Evolutionary conservation across 2,113 vertebrate genomes (phyloP).

Genomic region (Antechinus flavipes): DNA sequence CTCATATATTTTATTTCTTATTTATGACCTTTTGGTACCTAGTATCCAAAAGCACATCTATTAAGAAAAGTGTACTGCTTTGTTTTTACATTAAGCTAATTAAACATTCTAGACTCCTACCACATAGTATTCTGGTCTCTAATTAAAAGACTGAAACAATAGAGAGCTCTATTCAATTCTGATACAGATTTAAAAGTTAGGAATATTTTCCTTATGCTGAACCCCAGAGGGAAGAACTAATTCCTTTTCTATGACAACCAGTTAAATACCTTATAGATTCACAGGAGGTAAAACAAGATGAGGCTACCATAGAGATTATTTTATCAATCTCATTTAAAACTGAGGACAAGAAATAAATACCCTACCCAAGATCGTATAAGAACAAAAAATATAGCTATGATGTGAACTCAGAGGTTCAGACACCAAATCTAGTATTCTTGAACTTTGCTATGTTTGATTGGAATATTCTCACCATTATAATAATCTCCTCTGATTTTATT

Average conservation of each 20-base stretch:
- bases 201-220: background rate
- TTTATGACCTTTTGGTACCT: background rate
- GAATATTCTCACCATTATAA: background rate
- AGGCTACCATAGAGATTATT: background rate
- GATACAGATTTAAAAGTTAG: background rate
- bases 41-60: background rate
- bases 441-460: background rate
- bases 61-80: background rate
- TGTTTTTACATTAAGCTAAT: background rate
- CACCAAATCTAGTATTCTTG: background rate
- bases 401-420: background rate
- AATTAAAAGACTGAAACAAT: background rate
- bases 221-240: background rate
- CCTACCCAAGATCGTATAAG: background rate
- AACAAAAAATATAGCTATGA: background rate
- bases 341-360: background rate
- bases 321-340: background rate
- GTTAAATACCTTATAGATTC: background rate
- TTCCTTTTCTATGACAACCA: background rate
- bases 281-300: background rate
- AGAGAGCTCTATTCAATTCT: background rate
- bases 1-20: background rate
- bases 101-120: background rate
- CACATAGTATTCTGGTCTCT: background rate
- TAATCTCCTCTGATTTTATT: background rate